Percentiles rank a stretch among this genome's conserved stretches.
These are phyloP conservation scores for Scaptomyza parva DNA, from an alignment of 2,888 invertebrate species.

Conservation along the genomic window DNA sequence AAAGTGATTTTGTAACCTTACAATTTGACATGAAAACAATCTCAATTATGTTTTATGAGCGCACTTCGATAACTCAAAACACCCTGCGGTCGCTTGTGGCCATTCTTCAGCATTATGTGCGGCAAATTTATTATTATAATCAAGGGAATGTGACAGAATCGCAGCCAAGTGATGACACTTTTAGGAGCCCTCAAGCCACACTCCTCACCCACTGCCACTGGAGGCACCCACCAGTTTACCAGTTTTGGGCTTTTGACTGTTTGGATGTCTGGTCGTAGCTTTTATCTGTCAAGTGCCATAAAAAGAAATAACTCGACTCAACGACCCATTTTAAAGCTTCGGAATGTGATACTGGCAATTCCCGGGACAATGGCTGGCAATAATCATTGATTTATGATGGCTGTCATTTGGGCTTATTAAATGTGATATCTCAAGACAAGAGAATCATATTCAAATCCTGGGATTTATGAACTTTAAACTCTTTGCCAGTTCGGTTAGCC, in stretches of 20 bases:
- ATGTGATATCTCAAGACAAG: constrained; percentile 66
- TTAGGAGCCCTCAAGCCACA: constrained; percentile 18
- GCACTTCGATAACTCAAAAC: constrained; percentile 40
- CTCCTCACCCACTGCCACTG: too few relatives aligned
- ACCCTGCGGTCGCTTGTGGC: constrained; percentile 42
- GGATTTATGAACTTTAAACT: neutral
- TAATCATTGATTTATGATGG: constrained; percentile 84
- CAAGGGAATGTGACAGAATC: constrained; percentile 66
- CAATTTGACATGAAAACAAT: constrained; percentile 56
- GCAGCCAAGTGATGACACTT: constrained; percentile 66
- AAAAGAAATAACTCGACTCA: constrained; percentile 61
- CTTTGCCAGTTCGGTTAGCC: too few relatives aligned
- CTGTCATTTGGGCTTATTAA: constrained; percentile 82
- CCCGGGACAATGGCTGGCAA: constrained; percentile 75
- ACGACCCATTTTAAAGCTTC: constrained; percentile 65
- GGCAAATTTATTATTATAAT: constrained; percentile 61
- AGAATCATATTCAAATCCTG: constrained; percentile 27
- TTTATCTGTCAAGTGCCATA: constrained; percentile 69
- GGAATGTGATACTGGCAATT: constrained; percentile 51
- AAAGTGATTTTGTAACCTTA: neutral
- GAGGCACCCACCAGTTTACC: neutral
- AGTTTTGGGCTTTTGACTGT: neutral
- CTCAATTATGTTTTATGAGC: constrained; percentile 72
- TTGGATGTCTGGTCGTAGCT: constrained; percentile 23
- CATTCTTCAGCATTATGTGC: constrained; percentile 61